Base-by-base conservation (phyloP, 2,888 invertebrate genomes). In the Caenorhabditis auriculariae region DNA sequence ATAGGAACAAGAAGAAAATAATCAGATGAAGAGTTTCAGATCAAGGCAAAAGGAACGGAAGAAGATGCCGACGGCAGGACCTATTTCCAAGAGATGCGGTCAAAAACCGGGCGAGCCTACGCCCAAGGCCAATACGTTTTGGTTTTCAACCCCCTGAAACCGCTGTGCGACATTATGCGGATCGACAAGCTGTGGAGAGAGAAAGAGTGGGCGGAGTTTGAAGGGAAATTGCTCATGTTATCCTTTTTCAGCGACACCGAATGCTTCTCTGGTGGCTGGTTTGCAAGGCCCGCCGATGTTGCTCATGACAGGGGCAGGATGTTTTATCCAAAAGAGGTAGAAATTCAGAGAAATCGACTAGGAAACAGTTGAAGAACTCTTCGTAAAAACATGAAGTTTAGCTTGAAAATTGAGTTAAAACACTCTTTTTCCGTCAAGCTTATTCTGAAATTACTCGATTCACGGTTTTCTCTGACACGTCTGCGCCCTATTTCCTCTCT, bases 181-280 rank as follows among this genome's bases (percentile, higher is more conserved):
- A 89, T 96, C 67, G 93, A 95, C 82, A 89, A 89, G 58, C 90
- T 96, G 81, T 96, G 94, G 94, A 90, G 90, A 78, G 90, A 91
- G 42, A 88, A 88, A 82, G 88, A 89, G 91, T 91, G 84, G 87
- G 88, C n/a, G n/a, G n/a, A n/a, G n/a, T n/a, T n/a, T n/a, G n/a
- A n/a, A n/a, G n/a, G n/a, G n/a, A n/a, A n/a, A n/a, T n/a, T 6
- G 39, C 19, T 38, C 1, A n/a, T n/a, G 42, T 19, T 41, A 41
- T 17, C n/a, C 7, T 24, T 47, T 86, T 87, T 29, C 83, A 91
- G 91, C 80, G 91, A 90, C 47, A 90, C 90, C 82, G 89, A 90
- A 51, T 93, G 89, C 82, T 92, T 96, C 85, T 90, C 90, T 63
- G 96, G 96, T 0, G 92, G 94, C 0, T 92, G 91, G 89, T 88